Conservation (phyloP, 2,113 vertebrate species). For the Brachypodius melanocephalos region DNA sequence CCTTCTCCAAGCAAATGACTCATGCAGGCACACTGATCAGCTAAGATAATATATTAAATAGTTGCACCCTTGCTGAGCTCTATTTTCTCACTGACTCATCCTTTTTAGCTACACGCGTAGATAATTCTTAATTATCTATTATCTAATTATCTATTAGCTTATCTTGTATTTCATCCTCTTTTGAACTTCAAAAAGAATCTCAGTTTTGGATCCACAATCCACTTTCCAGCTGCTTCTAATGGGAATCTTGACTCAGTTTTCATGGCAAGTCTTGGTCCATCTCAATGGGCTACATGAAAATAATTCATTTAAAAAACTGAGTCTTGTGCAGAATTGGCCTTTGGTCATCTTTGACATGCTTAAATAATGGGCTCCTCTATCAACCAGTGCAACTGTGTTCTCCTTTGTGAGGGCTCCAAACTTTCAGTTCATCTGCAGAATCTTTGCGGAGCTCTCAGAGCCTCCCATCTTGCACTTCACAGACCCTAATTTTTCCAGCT, state of each 20-base stretch:
- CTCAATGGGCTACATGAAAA: background rate
- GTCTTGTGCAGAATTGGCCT: background rate
- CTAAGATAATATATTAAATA: slow-evolving; percentile 28
- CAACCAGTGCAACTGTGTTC: background rate
- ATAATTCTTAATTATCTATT: slow-evolving; percentile 62
- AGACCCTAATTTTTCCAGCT: background rate
- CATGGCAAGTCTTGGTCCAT: background rate
- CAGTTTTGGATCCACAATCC: background rate
- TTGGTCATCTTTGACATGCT: background rate
- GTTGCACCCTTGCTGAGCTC: slow-evolving; percentile 13
- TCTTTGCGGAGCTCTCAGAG: background rate
- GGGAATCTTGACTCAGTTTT: background rate
- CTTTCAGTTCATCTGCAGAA: background rate
- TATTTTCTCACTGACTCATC: slow-evolving; percentile 39
- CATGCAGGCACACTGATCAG: slow-evolving; percentile 37
- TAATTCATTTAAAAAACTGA: background rate
- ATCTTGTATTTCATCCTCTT: slow-evolving; percentile 44
- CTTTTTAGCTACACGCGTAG: slow-evolving; percentile 1
- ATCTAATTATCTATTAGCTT: slow-evolving; percentile 42
- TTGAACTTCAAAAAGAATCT: slow-evolving; percentile 3
- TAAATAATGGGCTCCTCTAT: background rate
- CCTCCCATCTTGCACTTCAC: too few relatives aligned
- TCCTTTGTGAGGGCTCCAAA: background rate
- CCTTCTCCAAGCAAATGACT: slow-evolving; percentile 42
- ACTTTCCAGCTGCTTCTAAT: background rate